Base-by-base conservation (phyloP, 2,797 vertebrate species). In the Hoplostethus mediterraneus region DNA sequence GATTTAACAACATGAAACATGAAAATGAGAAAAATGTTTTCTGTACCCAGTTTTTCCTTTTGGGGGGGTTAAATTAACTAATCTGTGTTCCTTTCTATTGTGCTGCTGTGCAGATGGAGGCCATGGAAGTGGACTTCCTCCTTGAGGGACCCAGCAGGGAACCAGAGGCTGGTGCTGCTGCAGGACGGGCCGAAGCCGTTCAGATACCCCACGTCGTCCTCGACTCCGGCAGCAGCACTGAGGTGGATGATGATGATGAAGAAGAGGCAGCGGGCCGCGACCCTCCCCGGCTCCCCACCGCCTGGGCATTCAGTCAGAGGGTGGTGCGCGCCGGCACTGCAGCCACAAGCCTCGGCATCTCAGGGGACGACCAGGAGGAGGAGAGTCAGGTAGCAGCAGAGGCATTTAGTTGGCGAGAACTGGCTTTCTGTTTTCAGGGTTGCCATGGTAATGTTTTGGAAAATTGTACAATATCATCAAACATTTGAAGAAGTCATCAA, bases 81-180 rank as follows among this genome's bases (percentile, higher is more conserved):
- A 65, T 30, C 49, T 58, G n/a, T 28, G 8, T 33, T 16, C 1
- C n/a, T 0, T 16, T 4, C 12, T 11, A 2, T 21, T 21, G 21
- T 21, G 21, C 21, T 21, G 21, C 28, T 13, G 14, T 40, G 17
- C 75, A 89, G 88, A 93, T 95, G 94, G 97, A 98, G 87, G 93
- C 94, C 31, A 97, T 98, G 96, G 96, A 98, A 62, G 91, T 95
- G 28, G 96, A 97, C 63, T 67, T 94, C 17, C 91, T 90, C 0
- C n/a, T 82, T 0, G 88, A 63, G 38, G 49, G 48, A 40, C 48
- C 42, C 9, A 25, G 72, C 13, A 12, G 25, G 9, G 63, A 30
- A 30, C 42, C 17, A 0, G 77, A 40, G 7, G 28, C 11, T 1
- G 65, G 2, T 17, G 45, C 47, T 2, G 53, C 52, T n/a, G 40